A percentile compares a stretch with the other conserved stretches of the same genome.
phyloP scores from a whole-genome alignment of 53 echinoderm and acorn worm genomes.

The Actinopyga echinites region DNA sequence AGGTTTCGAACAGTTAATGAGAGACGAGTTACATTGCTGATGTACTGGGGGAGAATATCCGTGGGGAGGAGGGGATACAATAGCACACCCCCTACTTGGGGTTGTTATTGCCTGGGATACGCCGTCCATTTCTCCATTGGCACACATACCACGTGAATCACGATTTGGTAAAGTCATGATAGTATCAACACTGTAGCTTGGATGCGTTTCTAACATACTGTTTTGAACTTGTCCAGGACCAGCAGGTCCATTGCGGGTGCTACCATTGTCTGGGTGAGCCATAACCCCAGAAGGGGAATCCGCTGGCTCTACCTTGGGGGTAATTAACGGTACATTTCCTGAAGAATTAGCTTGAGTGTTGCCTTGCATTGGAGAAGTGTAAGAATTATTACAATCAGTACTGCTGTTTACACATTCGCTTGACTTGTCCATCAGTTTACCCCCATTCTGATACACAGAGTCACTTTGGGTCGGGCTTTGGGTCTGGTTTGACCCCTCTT shows the following conservation, averaged over 20 bases:
- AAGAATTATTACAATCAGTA: conserved; percentile 35
- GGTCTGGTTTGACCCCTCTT: conserved; percentile 39
- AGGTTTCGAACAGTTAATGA: conserved; percentile 70
- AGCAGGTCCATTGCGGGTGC: conserved; percentile 46
- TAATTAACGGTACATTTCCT: conserved; percentile 63
- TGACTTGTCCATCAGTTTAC: conserved; percentile 24
- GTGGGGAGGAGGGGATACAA: conserved; percentile 84
- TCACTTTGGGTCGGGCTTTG: conserved; percentile 60
- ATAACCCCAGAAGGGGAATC: conserved; percentile 83
- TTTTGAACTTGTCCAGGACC: conserved; percentile 3
- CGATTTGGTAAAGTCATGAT: conserved; percentile 82
- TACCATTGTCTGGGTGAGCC: conserved; percentile 51
- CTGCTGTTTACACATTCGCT: conserved; percentile 38
- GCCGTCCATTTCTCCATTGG: conserved; percentile 52
- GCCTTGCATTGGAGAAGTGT: neutral
- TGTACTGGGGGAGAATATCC: conserved; percentile 69
- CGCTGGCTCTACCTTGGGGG: conserved; percentile 94
- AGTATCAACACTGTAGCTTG: conserved; percentile 85
- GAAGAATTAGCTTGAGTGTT: conserved; percentile 56
- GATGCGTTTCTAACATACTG: conserved; percentile 31
- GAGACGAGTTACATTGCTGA: conserved; percentile 45
- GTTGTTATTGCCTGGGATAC: conserved; percentile 65
- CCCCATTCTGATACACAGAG: conserved; percentile 58
- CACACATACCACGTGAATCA: conserved; percentile 59
- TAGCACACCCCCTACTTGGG: conserved; percentile 67